Evolutionary conservation across 2,113 vertebrate species (phyloP).

Genomic region (Solea senegalensis): DNA sequence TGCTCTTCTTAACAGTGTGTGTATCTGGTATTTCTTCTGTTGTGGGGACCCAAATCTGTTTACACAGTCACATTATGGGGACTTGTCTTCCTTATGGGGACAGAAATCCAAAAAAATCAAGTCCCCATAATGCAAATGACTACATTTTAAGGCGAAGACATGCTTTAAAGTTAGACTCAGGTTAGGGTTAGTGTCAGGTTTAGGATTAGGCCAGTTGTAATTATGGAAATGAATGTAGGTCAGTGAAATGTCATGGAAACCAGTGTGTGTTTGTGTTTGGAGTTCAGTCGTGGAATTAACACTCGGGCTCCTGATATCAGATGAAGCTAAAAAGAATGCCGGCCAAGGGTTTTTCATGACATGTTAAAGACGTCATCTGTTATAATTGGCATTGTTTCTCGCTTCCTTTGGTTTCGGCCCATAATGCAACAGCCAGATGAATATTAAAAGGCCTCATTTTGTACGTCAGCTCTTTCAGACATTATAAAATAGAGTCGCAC

Average conservation of each 20-base stretch:
- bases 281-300: constrained; percentile 30
- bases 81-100: too few relatives aligned
- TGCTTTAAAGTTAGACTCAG: too few relatives aligned
- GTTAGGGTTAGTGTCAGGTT: too few relatives aligned
- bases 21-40: background rate
- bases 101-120: too few relatives aligned
- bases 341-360: constrained; percentile 21
- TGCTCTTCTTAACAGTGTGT: constrained; percentile 30
- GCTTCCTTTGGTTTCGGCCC: constrained; percentile 19
- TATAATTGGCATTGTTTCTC: constrained; percentile 25
- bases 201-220: too few relatives aligned
- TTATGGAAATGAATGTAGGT: too few relatives aligned
- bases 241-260: too few relatives aligned
- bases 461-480: background rate
- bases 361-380: constrained; percentile 43
- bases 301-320: constrained; percentile 41
- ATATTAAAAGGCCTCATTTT: constrained; percentile 8
- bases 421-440: background rate
- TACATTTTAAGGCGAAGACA: too few relatives aligned
- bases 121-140: too few relatives aligned
- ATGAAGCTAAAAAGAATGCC: constrained; percentile 47
- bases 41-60: too few relatives aligned
- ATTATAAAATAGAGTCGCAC: background rate
- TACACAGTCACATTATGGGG: too few relatives aligned
- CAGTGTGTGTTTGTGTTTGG: constrained; percentile 7